phyloP scores from a whole-genome alignment of 2,888 invertebrate genomes.

The Leptinotarsa haldemani region DNA sequence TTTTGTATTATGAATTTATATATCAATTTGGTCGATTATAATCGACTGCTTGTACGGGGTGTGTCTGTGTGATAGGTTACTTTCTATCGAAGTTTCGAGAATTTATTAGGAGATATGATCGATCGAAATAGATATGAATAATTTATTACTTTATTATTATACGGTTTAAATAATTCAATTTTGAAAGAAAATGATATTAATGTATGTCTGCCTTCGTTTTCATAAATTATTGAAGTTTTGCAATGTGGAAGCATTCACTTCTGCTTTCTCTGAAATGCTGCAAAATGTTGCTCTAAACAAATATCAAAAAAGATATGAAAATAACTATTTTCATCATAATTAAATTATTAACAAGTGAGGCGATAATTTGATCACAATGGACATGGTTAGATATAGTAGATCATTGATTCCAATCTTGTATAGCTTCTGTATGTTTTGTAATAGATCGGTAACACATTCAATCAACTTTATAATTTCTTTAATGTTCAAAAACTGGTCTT shows the following conservation, averaged over 20 bases:
- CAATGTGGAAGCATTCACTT: constrained; percentile 7
- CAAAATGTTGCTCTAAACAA: no score
- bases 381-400: no score
- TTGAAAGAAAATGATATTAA: not conserved
- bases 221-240: not conserved
- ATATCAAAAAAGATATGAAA: no score
- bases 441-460: no score
- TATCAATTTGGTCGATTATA: constrained; percentile 9
- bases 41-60: constrained; percentile 5
- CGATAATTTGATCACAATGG: no score
- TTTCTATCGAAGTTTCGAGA: constrained; percentile 3
- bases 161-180: not conserved
- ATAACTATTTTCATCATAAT: no score
- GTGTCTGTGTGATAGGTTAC: not conserved
- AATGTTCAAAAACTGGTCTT: no score
- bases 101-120: constrained; percentile 9
- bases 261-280: not conserved
- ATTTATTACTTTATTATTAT: not conserved
- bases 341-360: no score
- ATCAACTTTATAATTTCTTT: no score
- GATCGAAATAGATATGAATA: constrained; percentile 2
- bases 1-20: not conserved
- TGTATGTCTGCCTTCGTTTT: not conserved
- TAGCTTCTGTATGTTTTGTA: no score
- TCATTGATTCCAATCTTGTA: no score